These are phyloP conservation scores for Oceanodroma tethys DNA, from an alignment of 2,113 vertebrate genomes.

Conservation along the genomic window DNA sequence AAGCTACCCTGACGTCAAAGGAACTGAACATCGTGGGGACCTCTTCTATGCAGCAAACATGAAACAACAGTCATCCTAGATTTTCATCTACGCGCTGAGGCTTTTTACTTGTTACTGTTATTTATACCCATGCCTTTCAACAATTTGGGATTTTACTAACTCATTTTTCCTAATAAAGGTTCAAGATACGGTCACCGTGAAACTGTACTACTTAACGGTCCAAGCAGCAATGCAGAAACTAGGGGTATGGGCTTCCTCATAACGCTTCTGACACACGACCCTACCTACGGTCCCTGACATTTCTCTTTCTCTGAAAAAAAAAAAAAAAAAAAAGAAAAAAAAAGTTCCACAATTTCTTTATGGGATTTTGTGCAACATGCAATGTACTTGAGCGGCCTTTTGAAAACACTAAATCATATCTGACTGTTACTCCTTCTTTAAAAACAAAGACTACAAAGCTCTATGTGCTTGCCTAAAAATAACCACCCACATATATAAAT, in stretches of 20 bases:
- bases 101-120: background rate
- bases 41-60: background rate
- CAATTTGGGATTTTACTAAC: background rate
- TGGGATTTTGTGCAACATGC: background rate
- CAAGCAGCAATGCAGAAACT: background rate
- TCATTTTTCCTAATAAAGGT: background rate
- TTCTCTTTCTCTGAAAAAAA: background rate
- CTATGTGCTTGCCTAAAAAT: background rate
- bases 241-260: too few relatives aligned
- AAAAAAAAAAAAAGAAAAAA: too few relatives aligned
- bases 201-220: background rate
- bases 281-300: background rate
- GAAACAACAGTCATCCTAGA: background rate
- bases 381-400: background rate
- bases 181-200: background rate
- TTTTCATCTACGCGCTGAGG: background rate
- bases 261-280: fast-evolving
- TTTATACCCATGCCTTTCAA: background rate
- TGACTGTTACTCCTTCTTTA: background rate
- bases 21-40: fast-evolving
- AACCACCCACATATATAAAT: background rate
- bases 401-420: background rate
- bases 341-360: background rate
- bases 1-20: background rate
- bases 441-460: background rate